Conservation (phyloP, 2,797 vertebrate species). For the Microctenopoma steveboyesi region DNA sequence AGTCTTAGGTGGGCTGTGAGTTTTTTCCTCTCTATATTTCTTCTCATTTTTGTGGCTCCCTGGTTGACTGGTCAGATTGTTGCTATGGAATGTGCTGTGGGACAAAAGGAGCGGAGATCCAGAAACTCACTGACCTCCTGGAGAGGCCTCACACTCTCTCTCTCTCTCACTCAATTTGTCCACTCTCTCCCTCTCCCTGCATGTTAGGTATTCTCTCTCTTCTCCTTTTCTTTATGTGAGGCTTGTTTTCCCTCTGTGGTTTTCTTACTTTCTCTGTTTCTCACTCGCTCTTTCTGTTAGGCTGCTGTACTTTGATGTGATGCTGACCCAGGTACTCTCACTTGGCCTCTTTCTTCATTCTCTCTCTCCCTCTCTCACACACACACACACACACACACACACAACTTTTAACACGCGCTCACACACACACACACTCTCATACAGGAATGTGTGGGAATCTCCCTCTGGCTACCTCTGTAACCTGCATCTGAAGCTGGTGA, state of each 20-base stretch:
- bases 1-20: slow-evolving; percentile 40
- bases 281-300: slow-evolving; percentile 43
- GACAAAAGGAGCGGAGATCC: slow-evolving; percentile 79
- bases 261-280: slow-evolving; percentile 14
- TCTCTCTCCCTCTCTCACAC: slow-evolving; percentile 6
- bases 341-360: slow-evolving; percentile 46
- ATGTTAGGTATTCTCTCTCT: slow-evolving; percentile 24
- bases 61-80: slow-evolving; percentile 74
- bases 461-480: slow-evolving; percentile 80
- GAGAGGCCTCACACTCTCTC: slow-evolving; percentile 65
- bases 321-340: slow-evolving; percentile 66
- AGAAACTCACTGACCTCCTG: slow-evolving; percentile 79
- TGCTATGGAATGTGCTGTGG: slow-evolving; percentile 79
- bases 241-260: slow-evolving; percentile 30
- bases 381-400: slow-evolving; percentile 27
- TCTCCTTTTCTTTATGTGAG: slow-evolving; percentile 25
- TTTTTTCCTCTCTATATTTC: slow-evolving; percentile 52
- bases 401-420: slow-evolving; percentile 32
- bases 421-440: slow-evolving; percentile 45
- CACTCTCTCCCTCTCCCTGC: slow-evolving; percentile 32
- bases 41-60: slow-evolving; percentile 63
- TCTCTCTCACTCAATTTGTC: slow-evolving; percentile 28
- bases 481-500: slow-evolving; percentile 77
- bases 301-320: slow-evolving; percentile 64
- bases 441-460: slow-evolving; percentile 81